phyloP scores from a whole-genome alignment of 2,888 invertebrate species.

The Synanthedon formicaeformis region DNA sequence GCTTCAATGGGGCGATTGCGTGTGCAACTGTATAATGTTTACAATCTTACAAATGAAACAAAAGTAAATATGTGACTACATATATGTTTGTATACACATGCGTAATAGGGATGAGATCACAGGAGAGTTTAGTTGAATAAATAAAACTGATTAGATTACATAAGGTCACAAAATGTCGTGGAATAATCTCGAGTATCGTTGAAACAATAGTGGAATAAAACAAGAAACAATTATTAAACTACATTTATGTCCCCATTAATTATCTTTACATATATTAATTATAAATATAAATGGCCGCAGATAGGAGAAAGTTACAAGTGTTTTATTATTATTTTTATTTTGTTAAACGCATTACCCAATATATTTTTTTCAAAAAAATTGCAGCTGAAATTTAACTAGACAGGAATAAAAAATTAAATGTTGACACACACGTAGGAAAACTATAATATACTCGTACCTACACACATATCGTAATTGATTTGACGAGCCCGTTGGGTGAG shows the following conservation, averaged over 20 bases:
- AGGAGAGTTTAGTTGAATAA: slow-evolving; percentile 53
- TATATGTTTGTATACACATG: slow-evolving; percentile 12
- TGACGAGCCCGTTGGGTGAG: too few relatives aligned
- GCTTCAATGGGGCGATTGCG: slow-evolving; percentile 8
- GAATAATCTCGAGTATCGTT: slow-evolving; percentile 32
- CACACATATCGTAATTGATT: too few relatives aligned
- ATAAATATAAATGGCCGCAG: background rate
- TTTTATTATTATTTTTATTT: too few relatives aligned
- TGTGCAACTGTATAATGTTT: slow-evolving; percentile 17
- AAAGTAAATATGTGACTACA: slow-evolving; percentile 5
- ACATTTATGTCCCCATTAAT: slow-evolving; percentile 27
- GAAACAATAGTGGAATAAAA: slow-evolving; percentile 58
- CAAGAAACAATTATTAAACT: slow-evolving; percentile 37
- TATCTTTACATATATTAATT: slow-evolving; percentile 11
- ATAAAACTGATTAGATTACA: slow-evolving; percentile 43
- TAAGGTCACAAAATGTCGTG: slow-evolving; percentile 32
- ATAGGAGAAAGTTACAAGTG: too few relatives aligned
- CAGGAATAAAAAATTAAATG: too few relatives aligned
- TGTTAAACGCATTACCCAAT: too few relatives aligned
- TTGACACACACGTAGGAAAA: too few relatives aligned
- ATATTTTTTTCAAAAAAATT: too few relatives aligned
- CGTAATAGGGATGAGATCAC: slow-evolving; percentile 50
- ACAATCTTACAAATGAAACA: slow-evolving; percentile 17
- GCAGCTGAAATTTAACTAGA: too few relatives aligned
- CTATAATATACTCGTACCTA: too few relatives aligned